Percentiles rank a stretch among this genome's conserved stretches.
phyloP scores from a whole-genome alignment of 2,113 vertebrate species.

The Vireo altiloquus region DNA sequence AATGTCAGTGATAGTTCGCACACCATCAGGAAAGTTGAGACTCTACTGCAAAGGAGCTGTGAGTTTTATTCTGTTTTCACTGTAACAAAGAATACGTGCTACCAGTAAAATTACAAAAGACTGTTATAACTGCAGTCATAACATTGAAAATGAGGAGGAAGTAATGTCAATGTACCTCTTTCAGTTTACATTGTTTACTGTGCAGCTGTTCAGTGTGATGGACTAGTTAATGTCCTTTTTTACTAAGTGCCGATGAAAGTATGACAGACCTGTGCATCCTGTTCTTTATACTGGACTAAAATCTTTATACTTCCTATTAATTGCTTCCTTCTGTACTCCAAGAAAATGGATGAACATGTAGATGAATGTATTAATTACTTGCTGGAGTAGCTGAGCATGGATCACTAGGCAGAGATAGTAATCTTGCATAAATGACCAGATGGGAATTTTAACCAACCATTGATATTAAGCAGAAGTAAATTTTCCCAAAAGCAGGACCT shows the following conservation, averaged over 20 bases:
- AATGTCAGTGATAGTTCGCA: constrained; percentile 99
- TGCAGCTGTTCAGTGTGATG: not conserved
- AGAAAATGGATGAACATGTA: not conserved
- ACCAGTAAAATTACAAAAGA: not conserved
- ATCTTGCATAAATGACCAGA: not conserved
- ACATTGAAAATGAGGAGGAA: not conserved
- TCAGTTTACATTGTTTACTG: not conserved
- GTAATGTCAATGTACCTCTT: not conserved
- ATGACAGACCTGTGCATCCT: not conserved
- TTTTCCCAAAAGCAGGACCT: not conserved
- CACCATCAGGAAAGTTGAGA: constrained; percentile 92
- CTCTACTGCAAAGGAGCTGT: constrained; percentile 99
- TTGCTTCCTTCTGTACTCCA: not conserved
- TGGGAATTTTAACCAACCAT: not conserved
- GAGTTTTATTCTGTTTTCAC: constrained; percentile 72
- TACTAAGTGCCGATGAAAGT: not conserved
- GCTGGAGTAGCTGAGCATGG: not conserved
- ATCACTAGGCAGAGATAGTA: not conserved
- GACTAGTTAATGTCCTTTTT: not conserved
- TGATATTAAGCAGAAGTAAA: not conserved
- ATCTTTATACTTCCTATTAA: not conserved
- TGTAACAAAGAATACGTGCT: not conserved
- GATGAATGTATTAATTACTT: not conserved
- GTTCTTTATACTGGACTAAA: not conserved
- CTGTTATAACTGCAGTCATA: not conserved